Conservation (phyloP, 1,140 invertebrate genomes). For the Pollicipes pollicipes region DNA sequence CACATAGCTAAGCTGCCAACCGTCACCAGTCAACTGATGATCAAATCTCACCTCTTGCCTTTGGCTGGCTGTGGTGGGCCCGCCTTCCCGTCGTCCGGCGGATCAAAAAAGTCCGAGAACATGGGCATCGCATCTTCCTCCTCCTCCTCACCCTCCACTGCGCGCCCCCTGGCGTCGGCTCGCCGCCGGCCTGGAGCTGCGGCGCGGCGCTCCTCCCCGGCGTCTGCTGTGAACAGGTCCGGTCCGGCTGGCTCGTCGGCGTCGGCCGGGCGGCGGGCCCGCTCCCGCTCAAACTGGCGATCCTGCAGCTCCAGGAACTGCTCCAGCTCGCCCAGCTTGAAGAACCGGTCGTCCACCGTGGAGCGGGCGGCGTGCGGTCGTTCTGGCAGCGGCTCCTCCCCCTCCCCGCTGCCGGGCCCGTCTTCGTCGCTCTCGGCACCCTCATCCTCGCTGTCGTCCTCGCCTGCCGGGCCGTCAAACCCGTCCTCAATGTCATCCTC, state of each 20-base stretch:
- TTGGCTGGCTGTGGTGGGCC: constrained; percentile 24
- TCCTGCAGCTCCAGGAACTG: constrained; percentile 33
- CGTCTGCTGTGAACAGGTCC: constrained; percentile 41
- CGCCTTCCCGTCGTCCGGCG: constrained; percentile 23
- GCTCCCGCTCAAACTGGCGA: constrained; percentile 44
- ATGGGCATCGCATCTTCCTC: constrained; percentile 11
- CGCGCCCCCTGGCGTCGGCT: constrained; percentile 7
- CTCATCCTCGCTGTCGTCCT: constrained; percentile 12
- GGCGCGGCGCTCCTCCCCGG: constrained; percentile 30
- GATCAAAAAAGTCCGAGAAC: constrained; percentile 24
- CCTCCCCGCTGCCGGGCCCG: background rate
- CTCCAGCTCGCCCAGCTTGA: constrained; percentile 33
- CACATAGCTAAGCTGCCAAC: too few relatives aligned
- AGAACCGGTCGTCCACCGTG: constrained; percentile 34
- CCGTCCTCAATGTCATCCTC: constrained; percentile 8
- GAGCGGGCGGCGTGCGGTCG: too few relatives aligned
- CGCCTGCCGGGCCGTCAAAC: background rate
- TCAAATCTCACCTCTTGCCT: constrained; percentile 22
- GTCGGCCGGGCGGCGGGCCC: constrained; percentile 63
- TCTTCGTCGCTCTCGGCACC: constrained; percentile 17
- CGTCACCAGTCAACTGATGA: too few relatives aligned
- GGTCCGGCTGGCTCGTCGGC: constrained; percentile 32
- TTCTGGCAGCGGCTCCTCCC: too few relatives aligned
- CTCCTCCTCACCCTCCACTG: too few relatives aligned
- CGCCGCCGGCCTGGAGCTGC: constrained; percentile 28